These are phyloP conservation scores for Troglohyphantes excavatus DNA, from an alignment of 2,888 invertebrate species.

Conservation along the genomic window DNA sequence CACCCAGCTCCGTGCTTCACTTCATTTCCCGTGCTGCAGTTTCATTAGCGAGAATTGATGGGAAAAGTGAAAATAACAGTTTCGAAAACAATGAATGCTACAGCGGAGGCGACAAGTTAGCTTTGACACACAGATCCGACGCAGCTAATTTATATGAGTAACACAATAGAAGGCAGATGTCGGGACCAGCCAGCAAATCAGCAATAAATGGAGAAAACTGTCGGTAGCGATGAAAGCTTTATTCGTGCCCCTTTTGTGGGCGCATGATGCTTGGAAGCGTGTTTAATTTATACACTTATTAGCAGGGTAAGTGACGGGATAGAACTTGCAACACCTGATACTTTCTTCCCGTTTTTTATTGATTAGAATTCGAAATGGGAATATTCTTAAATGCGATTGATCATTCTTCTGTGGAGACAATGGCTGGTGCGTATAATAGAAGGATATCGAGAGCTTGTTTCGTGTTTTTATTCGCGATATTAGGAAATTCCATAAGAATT, in stretches of 20 bases:
- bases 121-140: conserved; percentile 48
- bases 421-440: not conserved
- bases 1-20: not conserved
- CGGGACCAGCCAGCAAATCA: conserved; percentile 48
- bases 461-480: no score
- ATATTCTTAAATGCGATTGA: not conserved
- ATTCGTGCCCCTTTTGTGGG: conserved; percentile 44
- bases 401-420: not conserved
- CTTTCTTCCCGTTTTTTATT: not conserved
- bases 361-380: not conserved
- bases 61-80: conserved; percentile 56
- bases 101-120: conserved; percentile 42
- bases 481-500: no score
- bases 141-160: conserved; percentile 48
- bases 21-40: conserved; percentile 29
- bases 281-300: conserved; percentile 56
- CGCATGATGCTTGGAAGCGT: conserved; percentile 26
- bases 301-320: conserved; percentile 30
- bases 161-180: conserved; percentile 58
- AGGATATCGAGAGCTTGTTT: not conserved
- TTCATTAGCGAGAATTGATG: conserved; percentile 47
- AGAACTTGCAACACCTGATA: conserved; percentile 1
- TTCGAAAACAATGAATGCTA: conserved; percentile 58
- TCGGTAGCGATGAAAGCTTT: conserved; percentile 52
- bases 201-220: conserved; percentile 53